Conservation (phyloP, 2,888 invertebrate genomes). For the Drosophila niveifrons region DNA sequence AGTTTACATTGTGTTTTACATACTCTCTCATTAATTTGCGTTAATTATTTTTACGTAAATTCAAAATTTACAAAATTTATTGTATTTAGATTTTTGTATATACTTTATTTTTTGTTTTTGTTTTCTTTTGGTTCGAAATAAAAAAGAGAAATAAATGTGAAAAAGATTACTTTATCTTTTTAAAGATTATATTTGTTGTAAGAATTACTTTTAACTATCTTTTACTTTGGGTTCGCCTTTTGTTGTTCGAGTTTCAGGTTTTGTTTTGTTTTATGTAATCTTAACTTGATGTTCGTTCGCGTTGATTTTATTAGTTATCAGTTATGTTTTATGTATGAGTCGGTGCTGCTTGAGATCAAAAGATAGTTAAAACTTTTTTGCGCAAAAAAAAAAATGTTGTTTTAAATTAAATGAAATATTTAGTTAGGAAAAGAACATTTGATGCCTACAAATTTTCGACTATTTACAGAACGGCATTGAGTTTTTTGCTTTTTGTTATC, state of each 20-base stretch:
- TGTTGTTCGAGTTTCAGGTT: slow-evolving; percentile 40
- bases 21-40: slow-evolving; percentile 46
- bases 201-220: slow-evolving; percentile 68
- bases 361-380: slow-evolving; percentile 77
- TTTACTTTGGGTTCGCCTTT: slow-evolving; percentile 70
- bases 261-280: slow-evolving; percentile 8
- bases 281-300: not conserved
- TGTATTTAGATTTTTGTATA: slow-evolving; percentile 56
- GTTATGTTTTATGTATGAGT: slow-evolving; percentile 43
- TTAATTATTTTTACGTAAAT: slow-evolving; percentile 69
- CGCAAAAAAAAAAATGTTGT: slow-evolving; percentile 23
- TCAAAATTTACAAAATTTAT: slow-evolving; percentile 75
- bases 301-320: slow-evolving; percentile 21
- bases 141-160: slow-evolving; percentile 27
- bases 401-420: slow-evolving; percentile 19
- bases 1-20: slow-evolving; percentile 58
- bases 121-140: slow-evolving; percentile 23
- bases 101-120: slow-evolving; percentile 18
- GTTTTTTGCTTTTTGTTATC: slow-evolving; percentile 19
- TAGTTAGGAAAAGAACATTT: slow-evolving; percentile 38
- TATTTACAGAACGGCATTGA: slow-evolving; percentile 65
- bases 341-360: slow-evolving; percentile 79
- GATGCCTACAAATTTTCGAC: slow-evolving; percentile 46
- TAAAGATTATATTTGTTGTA: slow-evolving; percentile 3
- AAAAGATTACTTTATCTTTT: slow-evolving; percentile 13